Base-by-base conservation (phyloP, 2,888 invertebrate species). In the Ariolimax columbianus region DNA sequence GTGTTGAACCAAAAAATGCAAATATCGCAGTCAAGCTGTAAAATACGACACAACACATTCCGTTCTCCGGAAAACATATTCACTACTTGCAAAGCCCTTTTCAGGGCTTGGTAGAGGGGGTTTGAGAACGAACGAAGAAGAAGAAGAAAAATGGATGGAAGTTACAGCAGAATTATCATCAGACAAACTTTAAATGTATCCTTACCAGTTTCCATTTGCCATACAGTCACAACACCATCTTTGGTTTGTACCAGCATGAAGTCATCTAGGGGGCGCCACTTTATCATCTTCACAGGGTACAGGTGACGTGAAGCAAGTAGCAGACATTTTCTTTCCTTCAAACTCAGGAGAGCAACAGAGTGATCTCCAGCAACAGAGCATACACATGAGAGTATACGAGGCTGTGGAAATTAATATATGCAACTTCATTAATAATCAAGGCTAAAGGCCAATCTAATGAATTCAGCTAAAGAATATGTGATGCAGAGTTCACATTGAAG, bases 281-380 rank as follows among this genome's bases (percentile, higher is more conserved):
- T 98, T 89, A 99, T 98, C 51, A 96, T 97, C 40, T 97, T 97
- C 40, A 99, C 98, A 0, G 99, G 99, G 94, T 98, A 99, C 66
- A 99, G 95, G 94, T 99, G 99, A 33, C 98, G 96, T 0, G 97
- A 97, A 0, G 99, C 99, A 63, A 99, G 95, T 83, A 99, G 97
- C 43, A 99, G 97, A 94, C 99, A 98, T 93, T 98, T 98, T 82
- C 97, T 96, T 94, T 99, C 99, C 38, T 97, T 96, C 40, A 98
- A 94, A 93, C 98, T 98, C 2, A 99, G 95, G 84, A 99, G 95
- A 0, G 99, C 98, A 0, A 99, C 99, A 38, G 99, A 98, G 95
- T 99, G 99, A 93, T 99, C 99, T 0, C 97, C 97, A 0, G 99
- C 99, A 4, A 99, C 98, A 3, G 98, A 97, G 94, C 99, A 99